Percentiles rank a stretch among this genome's conserved stretches.
Conservation (phyloP, 2,888 invertebrate species). For the Drosophila pegasa region DNA sequence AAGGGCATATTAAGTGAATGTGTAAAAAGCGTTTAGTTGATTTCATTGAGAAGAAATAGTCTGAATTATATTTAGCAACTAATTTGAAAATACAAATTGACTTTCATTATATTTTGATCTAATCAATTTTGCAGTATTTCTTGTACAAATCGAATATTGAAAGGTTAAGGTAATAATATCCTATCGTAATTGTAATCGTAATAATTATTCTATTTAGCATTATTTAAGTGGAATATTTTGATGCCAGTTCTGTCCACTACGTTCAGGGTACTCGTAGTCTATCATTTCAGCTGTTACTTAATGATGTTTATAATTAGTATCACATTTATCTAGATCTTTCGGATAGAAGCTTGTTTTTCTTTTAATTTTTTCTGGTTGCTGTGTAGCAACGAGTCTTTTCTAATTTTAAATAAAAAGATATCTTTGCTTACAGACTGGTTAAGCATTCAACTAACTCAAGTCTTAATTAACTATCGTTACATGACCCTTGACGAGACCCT, state of each 20-base stretch:
- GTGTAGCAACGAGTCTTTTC: not conserved
- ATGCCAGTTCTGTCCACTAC: not conserved
- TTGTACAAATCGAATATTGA: too few relatives aligned
- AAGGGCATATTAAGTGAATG: not conserved
- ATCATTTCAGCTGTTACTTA: too few relatives aligned
- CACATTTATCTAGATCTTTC: too few relatives aligned
- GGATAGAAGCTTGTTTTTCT: too few relatives aligned
- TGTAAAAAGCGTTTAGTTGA: not conserved
- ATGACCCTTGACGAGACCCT: conserved; percentile 21
- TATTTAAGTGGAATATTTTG: not conserved
- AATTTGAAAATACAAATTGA: too few relatives aligned
- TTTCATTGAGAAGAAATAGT: too few relatives aligned
- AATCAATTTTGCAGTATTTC: too few relatives aligned
- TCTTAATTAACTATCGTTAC: conserved; percentile 56
- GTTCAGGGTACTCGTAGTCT: too few relatives aligned
- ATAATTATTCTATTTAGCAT: conserved; percentile 12
- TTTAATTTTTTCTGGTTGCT: conserved; percentile 17
- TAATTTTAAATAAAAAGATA: conserved; percentile 8
- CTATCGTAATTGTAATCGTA: too few relatives aligned
- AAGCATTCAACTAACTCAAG: conserved; percentile 23
- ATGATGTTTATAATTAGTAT: too few relatives aligned
- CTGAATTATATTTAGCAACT: not conserved
- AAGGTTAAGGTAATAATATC: too few relatives aligned
- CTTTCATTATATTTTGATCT: rapidly evolving
- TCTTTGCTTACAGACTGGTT: not conserved